Percentiles rank a stretch among this genome's conserved stretches.
Conservation (phyloP, 1,140 invertebrate species). For the Lepidostoma basale region DNA sequence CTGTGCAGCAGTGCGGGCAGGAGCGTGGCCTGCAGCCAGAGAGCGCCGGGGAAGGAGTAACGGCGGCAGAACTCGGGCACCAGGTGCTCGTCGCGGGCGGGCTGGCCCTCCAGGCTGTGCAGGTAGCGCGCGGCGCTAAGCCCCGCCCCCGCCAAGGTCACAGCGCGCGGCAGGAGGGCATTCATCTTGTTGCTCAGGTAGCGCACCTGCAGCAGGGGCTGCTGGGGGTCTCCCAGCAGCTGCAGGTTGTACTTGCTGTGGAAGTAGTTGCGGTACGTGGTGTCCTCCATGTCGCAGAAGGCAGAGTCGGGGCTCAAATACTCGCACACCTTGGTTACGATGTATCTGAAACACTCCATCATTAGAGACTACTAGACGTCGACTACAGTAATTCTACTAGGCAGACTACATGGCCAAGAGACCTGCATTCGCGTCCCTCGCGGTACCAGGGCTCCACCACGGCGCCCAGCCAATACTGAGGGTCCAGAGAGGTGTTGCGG, state of each 20-base stretch:
- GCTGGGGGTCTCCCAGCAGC: slow-evolving; percentile 70
- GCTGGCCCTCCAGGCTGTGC: slow-evolving; percentile 45
- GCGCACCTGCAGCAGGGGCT: slow-evolving; percentile 82
- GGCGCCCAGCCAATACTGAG: slow-evolving; percentile 68
- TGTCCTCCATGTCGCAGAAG: slow-evolving; percentile 81
- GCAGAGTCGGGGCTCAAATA: slow-evolving; percentile 77
- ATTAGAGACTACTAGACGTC: background rate
- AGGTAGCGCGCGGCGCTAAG: slow-evolving; percentile 48
- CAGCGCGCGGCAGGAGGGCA: slow-evolving; percentile 51
- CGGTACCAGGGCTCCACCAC: slow-evolving; percentile 90
- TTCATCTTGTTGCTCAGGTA: slow-evolving; percentile 40
- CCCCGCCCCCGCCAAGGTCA: slow-evolving; percentile 45
- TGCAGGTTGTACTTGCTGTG: slow-evolving; percentile 72
- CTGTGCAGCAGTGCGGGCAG: slow-evolving; percentile 87
- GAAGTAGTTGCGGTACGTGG: slow-evolving; percentile 83
- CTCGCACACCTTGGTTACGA: slow-evolving; percentile 83
- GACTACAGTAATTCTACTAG: background rate
- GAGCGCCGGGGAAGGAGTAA: slow-evolving; percentile 81
- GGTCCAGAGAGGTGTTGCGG: slow-evolving; percentile 62
- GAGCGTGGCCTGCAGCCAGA: slow-evolving; percentile 90
- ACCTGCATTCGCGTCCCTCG: slow-evolving; percentile 62
- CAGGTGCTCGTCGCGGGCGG: slow-evolving; percentile 58
- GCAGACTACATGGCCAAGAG: background rate
- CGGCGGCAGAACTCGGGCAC: slow-evolving; percentile 90
- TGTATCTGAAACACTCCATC: slow-evolving; percentile 61